These are phyloP conservation scores for Poecilus cupreus DNA, from an alignment of 2,888 invertebrate genomes.

Conservation along the genomic window DNA sequence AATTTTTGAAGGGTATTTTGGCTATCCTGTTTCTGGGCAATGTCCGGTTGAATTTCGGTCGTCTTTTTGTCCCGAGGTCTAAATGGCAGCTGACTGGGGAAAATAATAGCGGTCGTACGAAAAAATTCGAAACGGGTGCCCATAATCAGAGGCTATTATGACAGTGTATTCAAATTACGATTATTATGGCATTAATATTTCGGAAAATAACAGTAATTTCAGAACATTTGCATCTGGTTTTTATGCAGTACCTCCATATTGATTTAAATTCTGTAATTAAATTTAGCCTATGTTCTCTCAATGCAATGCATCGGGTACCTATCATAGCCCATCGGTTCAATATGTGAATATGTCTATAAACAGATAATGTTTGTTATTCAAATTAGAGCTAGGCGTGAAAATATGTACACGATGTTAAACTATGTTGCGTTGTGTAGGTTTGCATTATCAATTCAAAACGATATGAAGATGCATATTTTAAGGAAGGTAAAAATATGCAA, in stretches of 20 bases:
- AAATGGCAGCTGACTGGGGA: constrained; percentile 14
- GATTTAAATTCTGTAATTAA: constrained; percentile 34
- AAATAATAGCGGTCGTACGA: not conserved
- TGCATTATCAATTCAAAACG: constrained; percentile 1
- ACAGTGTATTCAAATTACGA: constrained; percentile 39
- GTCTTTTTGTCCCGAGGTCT: not conserved
- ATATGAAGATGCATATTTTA: not conserved
- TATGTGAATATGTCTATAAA: not conserved
- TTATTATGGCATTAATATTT: constrained; percentile 49
- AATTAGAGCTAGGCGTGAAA: constrained; percentile 24
- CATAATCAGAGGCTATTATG: constrained; percentile 45
- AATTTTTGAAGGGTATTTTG: not conserved
- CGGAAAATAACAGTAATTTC: constrained; percentile 37
- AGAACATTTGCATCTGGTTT: constrained; percentile 47
- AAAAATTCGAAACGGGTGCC: constrained; percentile 38
- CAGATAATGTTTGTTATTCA: constrained; percentile 17
- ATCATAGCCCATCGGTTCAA: not conserved
- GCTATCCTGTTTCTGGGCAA: not conserved
- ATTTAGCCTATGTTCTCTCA: not conserved
- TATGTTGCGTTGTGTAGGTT: not conserved
- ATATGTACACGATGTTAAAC: constrained; percentile 9
- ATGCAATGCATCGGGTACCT: not conserved
- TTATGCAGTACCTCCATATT: constrained; percentile 15
- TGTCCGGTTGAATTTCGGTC: not conserved
- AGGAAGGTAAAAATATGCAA: constrained; percentile 33